These are phyloP conservation scores for Oscheius sp. DNA, from an alignment of 1,140 invertebrate genomes.

Conservation along the genomic window DNA sequence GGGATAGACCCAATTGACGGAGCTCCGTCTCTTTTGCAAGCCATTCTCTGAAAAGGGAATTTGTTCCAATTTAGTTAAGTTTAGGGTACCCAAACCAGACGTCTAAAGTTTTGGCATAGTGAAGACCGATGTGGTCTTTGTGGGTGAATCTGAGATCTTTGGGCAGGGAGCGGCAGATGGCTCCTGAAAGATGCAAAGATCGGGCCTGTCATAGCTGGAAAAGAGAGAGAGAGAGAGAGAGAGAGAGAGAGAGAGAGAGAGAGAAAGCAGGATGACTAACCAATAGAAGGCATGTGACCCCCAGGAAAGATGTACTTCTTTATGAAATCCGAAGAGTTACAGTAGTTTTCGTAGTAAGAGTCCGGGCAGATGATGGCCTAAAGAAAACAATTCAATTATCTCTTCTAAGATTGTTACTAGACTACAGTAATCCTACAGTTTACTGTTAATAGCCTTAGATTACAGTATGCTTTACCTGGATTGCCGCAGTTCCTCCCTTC, in stretches of 20 bases:
- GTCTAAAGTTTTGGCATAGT: constrained; percentile 47
- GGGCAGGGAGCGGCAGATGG: constrained; percentile 32
- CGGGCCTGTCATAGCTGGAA: too few species aligned
- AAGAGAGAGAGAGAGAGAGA: too few species aligned
- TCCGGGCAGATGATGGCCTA: constrained; percentile 49
- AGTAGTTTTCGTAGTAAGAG: constrained; percentile 45
- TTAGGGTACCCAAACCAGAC: constrained; percentile 39
- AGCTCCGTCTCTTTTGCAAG: constrained; percentile 32
- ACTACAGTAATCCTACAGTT: neutral
- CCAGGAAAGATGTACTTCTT: constrained; percentile 54
- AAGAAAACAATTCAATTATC: constrained; percentile 7
- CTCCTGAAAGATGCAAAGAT: too few species aligned
- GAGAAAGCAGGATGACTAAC: constrained; percentile 3
- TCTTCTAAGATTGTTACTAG: neutral
- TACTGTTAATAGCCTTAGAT: neutral
- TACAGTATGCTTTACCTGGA: constrained; percentile 33
- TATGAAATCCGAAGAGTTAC: constrained; percentile 45
- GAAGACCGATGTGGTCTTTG: constrained; percentile 37
- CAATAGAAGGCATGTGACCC: constrained; percentile 44
- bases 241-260: neutral
- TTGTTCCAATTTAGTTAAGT: neutral
- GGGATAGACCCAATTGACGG: constrained; percentile 29
- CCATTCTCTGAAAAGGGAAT: constrained; percentile 39
- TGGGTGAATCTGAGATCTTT: constrained; percentile 12
- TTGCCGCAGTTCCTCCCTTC: constrained; percentile 39